A percentile compares a stretch with the other conserved stretches of the same genome.
phyloP scores from a whole-genome alignment of 2,113 vertebrate species.

The Psephotus haematonotus region DNA sequence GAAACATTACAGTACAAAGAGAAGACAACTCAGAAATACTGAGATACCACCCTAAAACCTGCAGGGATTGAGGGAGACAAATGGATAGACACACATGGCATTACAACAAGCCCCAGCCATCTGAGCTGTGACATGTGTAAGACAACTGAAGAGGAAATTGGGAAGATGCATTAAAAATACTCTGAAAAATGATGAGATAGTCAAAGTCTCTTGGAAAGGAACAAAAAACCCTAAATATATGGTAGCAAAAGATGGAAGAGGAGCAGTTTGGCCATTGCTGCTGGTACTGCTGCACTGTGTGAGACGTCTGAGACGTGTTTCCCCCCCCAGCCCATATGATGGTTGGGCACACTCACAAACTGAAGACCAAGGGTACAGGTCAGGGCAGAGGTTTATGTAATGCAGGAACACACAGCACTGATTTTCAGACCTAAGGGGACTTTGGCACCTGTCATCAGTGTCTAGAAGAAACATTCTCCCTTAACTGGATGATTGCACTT shows the following conservation, averaged over 20 bases:
- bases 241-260: neutral
- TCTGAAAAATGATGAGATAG: neutral
- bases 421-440: neutral
- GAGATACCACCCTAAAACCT: neutral
- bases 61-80: neutral
- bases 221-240: neutral
- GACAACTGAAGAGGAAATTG: neutral
- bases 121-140: neutral
- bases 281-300: neutral
- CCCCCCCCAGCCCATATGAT: accelerated
- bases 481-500: neutral
- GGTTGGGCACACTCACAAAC: neutral
- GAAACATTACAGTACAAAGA: neutral
- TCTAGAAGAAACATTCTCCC: neutral
- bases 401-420: neutral
- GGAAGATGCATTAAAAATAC: neutral
- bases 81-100: neutral
- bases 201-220: neutral
- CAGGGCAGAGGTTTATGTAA: neutral
- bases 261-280: neutral
- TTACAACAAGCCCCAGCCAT: neutral
- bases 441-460: accelerated
- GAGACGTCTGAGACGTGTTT: accelerated
- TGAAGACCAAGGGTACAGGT: neutral
- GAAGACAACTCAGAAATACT: neutral